Evolutionary conservation across 2,888 invertebrate genomes (phyloP).

Genomic region (Lucinisca nassula): DNA sequence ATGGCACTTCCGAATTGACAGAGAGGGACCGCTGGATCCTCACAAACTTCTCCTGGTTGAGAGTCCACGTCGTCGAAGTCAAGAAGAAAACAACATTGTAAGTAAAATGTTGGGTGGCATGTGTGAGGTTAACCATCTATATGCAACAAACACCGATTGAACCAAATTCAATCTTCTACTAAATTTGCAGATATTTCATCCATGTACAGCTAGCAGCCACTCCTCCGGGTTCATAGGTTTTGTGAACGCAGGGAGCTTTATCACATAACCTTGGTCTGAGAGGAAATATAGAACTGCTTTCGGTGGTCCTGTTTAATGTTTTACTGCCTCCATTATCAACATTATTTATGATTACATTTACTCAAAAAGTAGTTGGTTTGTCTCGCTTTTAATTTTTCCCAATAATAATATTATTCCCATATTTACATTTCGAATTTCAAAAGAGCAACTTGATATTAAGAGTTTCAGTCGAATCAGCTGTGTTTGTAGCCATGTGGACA

Average conservation of each 20-base stretch:
- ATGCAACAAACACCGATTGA: slow-evolving; percentile 11
- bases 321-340: too few relatives aligned
- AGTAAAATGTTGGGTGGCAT: background rate
- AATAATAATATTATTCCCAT: background rate
- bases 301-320: too few relatives aligned
- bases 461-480: background rate
- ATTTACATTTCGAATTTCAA: background rate
- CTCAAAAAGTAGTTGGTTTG: too few relatives aligned
- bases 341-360: too few relatives aligned
- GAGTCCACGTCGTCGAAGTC: slow-evolving; percentile 13
- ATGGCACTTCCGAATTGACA: slow-evolving; percentile 48
- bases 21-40: slow-evolving; percentile 57
- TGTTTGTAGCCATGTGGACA: background rate
- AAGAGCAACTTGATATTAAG: background rate
- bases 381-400: too few relatives aligned
- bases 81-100: slow-evolving; percentile 42
- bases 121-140: background rate
- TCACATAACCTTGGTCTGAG: too few relatives aligned
- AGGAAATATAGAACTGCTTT: too few relatives aligned
- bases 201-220: background rate
- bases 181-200: background rate
- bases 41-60: slow-evolving; percentile 46
- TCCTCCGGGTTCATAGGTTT: too few relatives aligned
- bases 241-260: too few relatives aligned
- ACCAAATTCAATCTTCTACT: background rate